Evolutionary conservation across 2,113 vertebrate genomes (phyloP).

Genomic region (Peucedramus taeniatus): DNA sequence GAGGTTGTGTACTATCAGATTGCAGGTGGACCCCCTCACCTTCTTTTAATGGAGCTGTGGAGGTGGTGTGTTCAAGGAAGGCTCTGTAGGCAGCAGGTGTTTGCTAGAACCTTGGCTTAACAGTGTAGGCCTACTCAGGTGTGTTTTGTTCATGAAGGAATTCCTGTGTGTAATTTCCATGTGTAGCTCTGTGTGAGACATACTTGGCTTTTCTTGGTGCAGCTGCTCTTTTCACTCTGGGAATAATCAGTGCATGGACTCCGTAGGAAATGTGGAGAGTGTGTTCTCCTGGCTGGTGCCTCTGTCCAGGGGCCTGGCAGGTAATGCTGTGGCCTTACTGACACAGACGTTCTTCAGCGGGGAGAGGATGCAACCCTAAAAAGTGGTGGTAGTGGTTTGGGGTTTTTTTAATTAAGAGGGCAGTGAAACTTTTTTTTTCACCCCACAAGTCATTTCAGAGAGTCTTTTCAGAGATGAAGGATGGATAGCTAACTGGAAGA

Average conservation of each 20-base stretch:
- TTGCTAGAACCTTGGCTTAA: neutral
- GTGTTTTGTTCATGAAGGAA: neutral
- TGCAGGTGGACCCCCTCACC: neutral
- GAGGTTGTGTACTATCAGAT: neutral
- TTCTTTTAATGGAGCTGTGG: neutral
- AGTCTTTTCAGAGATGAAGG: neutral
- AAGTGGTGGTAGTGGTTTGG: rapidly evolving
- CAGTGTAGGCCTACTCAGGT: neutral
- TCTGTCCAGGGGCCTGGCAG: neutral
- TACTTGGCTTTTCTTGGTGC: neutral
- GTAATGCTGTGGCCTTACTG: neutral
- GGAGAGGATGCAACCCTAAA: neutral
- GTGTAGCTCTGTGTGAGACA: rapidly evolving
- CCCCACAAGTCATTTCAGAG: rapidly evolving
- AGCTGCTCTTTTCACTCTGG: neutral
- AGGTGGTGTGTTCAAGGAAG: neutral
- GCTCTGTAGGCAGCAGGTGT: neutral
- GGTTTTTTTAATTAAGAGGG: neutral
- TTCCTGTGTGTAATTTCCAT: rapidly evolving
- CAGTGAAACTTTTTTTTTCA: neutral
- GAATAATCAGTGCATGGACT: neutral
- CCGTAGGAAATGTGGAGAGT: rapidly evolving
- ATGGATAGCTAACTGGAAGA: no score
- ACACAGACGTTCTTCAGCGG: neutral
- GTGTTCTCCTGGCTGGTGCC: rapidly evolving